A percentile compares a stretch with the other conserved stretches of the same genome.
Conservation (phyloP, 2,797 vertebrate species). For the Chloroceryle amazona region DNA sequence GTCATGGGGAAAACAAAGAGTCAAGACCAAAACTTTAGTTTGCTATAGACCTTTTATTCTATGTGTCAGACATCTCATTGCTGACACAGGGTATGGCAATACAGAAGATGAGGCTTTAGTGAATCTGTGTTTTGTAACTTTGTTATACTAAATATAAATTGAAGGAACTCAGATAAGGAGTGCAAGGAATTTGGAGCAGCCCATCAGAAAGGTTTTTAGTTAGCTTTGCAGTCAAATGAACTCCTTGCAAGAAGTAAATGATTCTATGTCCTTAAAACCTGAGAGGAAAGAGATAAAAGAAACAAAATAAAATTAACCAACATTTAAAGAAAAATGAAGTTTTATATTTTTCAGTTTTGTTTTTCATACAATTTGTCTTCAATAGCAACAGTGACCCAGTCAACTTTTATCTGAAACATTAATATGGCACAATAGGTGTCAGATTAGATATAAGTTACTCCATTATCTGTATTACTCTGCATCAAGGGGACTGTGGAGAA, state of each 20-base stretch:
- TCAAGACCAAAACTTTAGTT: not conserved
- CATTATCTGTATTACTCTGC: slow-evolving; percentile 79
- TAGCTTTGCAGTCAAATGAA: not conserved
- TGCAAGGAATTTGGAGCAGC: not conserved
- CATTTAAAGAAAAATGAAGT: not conserved
- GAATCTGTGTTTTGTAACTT: not conserved
- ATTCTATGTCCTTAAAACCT: not conserved
- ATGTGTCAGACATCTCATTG: not conserved
- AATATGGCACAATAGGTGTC: slow-evolving; percentile 83
- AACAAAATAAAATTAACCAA: not conserved
- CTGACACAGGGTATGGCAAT: not conserved
- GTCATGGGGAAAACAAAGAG: not conserved
- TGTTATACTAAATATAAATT: not conserved
- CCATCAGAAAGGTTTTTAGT: not conserved
- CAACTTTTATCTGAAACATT: slow-evolving; percentile 83
- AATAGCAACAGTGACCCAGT: slow-evolving; percentile 75
- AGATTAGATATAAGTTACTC: slow-evolving; percentile 86
- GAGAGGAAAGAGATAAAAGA: not conserved
- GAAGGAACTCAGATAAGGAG: not conserved
- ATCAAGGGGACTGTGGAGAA: slow-evolving; percentile 79
- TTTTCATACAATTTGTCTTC: not conserved
- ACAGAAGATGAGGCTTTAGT: not conserved
- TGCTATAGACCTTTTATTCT: not conserved
- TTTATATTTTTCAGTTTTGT: not conserved
- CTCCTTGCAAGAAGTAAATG: not conserved